These are phyloP conservation scores for Drosophila pseudoananassae DNA, from an alignment of 1,140 invertebrate genomes.

Conservation along the genomic window DNA sequence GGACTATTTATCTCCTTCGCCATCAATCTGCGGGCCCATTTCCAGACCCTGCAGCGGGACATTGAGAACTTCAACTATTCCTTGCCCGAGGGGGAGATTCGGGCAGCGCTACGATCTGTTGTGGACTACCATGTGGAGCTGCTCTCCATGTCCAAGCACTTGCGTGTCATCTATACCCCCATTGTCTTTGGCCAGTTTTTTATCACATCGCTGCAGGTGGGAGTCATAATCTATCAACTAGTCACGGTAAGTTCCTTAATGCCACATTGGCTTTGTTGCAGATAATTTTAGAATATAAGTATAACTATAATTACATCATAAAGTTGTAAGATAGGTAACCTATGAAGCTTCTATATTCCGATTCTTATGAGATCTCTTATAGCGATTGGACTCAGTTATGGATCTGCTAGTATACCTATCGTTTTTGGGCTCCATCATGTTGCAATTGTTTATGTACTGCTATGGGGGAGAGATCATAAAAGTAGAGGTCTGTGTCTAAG, in stretches of 20 bases:
- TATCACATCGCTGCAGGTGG: conserved; percentile 74
- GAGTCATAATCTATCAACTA: conserved; percentile 81
- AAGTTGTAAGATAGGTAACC: too few species aligned
- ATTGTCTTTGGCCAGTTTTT: conserved; percentile 77
- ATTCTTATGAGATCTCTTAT: background rate
- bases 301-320: too few species aligned
- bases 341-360: too few species aligned
- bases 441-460: conserved; percentile 79
- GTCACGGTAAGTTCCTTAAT: conserved; percentile 48
- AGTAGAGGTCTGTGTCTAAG: conserved; percentile 49
- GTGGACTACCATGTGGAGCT: conserved; percentile 63
- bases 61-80: conserved; percentile 33
- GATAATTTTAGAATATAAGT: too few species aligned
- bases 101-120: conserved; percentile 23
- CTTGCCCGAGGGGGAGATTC: conserved; percentile 4
- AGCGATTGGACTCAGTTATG: conserved; percentile 69
- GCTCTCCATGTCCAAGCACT: conserved; percentile 39
- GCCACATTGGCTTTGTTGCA: background rate
- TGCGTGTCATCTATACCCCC: conserved; percentile 63
- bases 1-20: conserved; percentile 75
- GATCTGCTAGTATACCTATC: conserved; percentile 58
- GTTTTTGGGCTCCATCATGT: conserved; percentile 69
- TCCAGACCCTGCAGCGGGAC: conserved; percentile 58
- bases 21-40: conserved; percentile 73
- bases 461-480: conserved; percentile 78